phyloP scores from a whole-genome alignment of 2,888 invertebrate genomes.

The Apodemia mormo region DNA sequence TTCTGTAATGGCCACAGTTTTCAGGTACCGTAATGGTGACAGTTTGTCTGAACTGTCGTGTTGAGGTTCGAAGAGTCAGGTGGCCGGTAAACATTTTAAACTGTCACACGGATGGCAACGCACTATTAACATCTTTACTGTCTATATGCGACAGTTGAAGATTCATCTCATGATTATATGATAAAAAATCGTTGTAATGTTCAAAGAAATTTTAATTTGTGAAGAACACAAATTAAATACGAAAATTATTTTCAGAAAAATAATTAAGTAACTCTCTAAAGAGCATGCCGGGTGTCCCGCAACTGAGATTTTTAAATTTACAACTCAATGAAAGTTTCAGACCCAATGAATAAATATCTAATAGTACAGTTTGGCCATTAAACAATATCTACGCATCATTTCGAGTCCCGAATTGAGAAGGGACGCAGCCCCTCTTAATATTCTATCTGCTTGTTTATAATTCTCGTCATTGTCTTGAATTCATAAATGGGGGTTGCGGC shows the following conservation, averaged over 20 bases:
- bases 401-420: neutral
- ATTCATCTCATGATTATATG: too few species aligned
- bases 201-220: too few species aligned
- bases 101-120: too few species aligned
- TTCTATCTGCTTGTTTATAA: slow-evolving; percentile 43
- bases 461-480: slow-evolving; percentile 33
- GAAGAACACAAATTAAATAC: too few species aligned
- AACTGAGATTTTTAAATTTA: neutral
- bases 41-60: too few species aligned
- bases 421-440: slow-evolving; percentile 31
- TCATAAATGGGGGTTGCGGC: slow-evolving; percentile 26
- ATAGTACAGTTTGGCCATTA: neutral
- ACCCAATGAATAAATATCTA: neutral
- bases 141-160: too few species aligned
- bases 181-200: too few species aligned
- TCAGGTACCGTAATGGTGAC: too few species aligned
- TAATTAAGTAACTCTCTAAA: neutral
- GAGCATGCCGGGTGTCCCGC: neutral
- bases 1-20: too few species aligned
- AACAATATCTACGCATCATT: neutral
- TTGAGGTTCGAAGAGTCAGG: too few species aligned
- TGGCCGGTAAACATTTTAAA: too few species aligned
- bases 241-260: neutral
- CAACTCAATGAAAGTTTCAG: neutral
- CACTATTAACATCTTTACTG: too few species aligned